Base-by-base conservation (phyloP, 2,797 vertebrate genomes). In the Salarias fasciatus region DNA sequence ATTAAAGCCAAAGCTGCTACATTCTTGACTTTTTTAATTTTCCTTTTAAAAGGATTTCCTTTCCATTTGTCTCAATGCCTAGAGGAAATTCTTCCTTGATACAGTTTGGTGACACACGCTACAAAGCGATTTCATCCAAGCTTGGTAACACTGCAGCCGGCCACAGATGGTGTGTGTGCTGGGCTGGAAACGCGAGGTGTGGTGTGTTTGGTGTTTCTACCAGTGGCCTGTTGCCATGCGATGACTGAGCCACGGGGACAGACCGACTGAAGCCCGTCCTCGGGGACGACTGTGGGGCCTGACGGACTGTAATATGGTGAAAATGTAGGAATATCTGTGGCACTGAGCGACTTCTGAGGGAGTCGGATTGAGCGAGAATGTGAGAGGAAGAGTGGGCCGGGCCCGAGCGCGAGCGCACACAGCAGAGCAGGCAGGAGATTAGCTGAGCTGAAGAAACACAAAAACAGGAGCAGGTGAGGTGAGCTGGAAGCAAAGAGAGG, bases 161-260 rank as follows among this genome's bases (percentile, higher is more conserved):
- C 71, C 75, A 79, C 83, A 84, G 78, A 80, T 79, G 78, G 81
- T 40, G 35, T 43, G 71, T 63, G 63, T 83, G 68, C 66, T 83
- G 63, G 61, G 72, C 53, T 77, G 60, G 57, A 84, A 84, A 79
- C 64, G 61, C 7, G 5, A 80, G 66, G 55, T 69, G 64, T 61
- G 72, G 57, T 69, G 63, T 55, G 54, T 49, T 64, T 53, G 74
- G 54, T 59, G 66, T 60, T 64, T 77, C 53, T 53, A 72, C 50
- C n/a, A 36, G 73, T 15, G 52, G 70, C 67, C 46, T 75, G 71
- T 65, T 77, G 80, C 79, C 72, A 83, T 53, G 77, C 53, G 8
- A 74, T 61, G 59, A 56, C 53, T 58, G 67, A 69, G 50, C 46
- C 59, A 44, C 6, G 30, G 54, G 9, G 46, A 65, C 41, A 53